phyloP scores from a whole-genome alignment of 1,140 invertebrate species.

The Ylistrum balloti region DNA sequence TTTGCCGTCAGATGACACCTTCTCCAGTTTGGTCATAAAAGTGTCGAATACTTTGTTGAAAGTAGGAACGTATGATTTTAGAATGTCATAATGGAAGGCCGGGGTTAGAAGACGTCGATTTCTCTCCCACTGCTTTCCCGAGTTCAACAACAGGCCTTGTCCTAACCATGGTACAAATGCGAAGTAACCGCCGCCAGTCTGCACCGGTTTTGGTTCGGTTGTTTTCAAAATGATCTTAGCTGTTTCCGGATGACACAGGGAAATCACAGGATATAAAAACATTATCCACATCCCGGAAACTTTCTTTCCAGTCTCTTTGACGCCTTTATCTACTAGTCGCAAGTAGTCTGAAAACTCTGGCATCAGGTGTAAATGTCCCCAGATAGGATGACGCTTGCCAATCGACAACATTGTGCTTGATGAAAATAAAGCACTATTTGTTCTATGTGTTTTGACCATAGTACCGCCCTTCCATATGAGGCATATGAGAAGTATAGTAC shows the following conservation, averaged over 20 bases:
- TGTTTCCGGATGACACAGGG: conserved; percentile 61
- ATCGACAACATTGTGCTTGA: not conserved
- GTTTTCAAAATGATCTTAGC: conserved; percentile 63
- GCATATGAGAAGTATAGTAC: not conserved
- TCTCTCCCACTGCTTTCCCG: conserved; percentile 90
- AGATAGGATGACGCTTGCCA: conserved; percentile 2
- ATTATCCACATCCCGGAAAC: conserved; percentile 41
- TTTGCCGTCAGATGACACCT: conserved; percentile 50
- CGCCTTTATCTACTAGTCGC: not conserved
- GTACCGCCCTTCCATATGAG: not conserved
- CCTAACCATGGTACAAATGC: conserved; percentile 67
- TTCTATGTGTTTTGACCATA: not conserved
- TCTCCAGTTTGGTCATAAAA: conserved; percentile 63
- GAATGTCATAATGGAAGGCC: conserved; percentile 93
- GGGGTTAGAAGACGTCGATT: conserved; percentile 93
- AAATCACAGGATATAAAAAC: conserved; percentile 48
- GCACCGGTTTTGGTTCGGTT: conserved; percentile 64
- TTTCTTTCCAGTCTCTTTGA: not conserved
- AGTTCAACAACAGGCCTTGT: conserved; percentile 81
- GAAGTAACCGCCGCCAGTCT: conserved; percentile 53
- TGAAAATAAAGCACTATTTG: not conserved
- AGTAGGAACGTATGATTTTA: conserved; percentile 91
- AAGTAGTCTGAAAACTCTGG: not conserved
- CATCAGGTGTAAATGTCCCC: not conserved
- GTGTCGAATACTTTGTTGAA: no score